Evolutionary conservation across 2,113 vertebrate species (phyloP).

Genomic region (Otis tarda): DNA sequence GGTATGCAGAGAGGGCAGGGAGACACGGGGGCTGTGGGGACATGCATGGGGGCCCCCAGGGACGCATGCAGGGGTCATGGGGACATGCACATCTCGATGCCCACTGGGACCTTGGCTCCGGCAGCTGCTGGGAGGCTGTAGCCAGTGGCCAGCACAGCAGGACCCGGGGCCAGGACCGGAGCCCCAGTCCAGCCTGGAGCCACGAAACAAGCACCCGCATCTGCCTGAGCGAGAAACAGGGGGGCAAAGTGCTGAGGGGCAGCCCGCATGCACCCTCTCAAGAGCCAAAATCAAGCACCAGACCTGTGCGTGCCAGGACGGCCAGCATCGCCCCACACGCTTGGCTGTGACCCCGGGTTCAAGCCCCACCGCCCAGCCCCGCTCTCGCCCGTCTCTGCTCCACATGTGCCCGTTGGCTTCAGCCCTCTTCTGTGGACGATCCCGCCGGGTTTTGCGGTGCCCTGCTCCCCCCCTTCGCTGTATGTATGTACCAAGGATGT

Average conservation of each 20-base stretch:
- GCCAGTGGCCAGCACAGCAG: not conserved
- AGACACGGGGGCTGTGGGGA: not conserved
- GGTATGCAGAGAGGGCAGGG: not conserved
- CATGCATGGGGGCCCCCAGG: not conserved
- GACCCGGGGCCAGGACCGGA: accelerated
- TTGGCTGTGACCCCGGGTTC: not conserved
- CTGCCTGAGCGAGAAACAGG: no score
- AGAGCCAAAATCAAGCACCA: accelerated
- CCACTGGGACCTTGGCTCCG: not conserved
- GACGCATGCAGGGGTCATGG: accelerated
- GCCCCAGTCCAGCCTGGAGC: no score
- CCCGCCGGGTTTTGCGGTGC: not conserved
- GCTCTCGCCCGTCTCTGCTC: not conserved
- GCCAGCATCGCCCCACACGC: accelerated
- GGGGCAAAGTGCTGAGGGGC: not conserved
- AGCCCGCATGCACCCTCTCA: accelerated
- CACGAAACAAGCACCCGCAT: no score
- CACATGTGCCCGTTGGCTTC: accelerated
- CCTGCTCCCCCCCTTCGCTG: not conserved
- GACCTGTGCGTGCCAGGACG: not conserved
- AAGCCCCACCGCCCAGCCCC: not conserved
- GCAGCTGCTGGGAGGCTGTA: no score
- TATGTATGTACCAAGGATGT: conserved; percentile 42
- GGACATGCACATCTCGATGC: accelerated
- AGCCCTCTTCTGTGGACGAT: not conserved